Conservation (phyloP, 2,888 invertebrate species). For the Oxyscelio sp. region DNA sequence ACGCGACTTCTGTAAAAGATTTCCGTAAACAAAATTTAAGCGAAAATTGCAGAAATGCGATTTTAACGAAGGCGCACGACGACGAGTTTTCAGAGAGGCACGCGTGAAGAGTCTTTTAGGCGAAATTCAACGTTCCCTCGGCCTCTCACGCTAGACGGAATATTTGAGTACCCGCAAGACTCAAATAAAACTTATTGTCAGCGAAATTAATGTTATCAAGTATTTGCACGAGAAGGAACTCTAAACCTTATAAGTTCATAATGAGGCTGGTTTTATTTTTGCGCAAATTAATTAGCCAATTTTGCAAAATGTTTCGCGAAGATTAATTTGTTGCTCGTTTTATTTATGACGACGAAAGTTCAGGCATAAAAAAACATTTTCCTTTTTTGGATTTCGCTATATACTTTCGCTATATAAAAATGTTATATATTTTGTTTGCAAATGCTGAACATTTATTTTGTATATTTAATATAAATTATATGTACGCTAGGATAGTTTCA, state of each 20-base stretch:
- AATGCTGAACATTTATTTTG: too few relatives aligned
- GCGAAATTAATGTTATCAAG: constrained; percentile 20
- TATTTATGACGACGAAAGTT: too few relatives aligned
- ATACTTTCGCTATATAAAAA: too few relatives aligned
- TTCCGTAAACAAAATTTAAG: constrained; percentile 11
- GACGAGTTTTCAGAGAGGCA: not conserved
- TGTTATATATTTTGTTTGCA: too few relatives aligned
- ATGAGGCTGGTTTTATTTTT: too few relatives aligned
- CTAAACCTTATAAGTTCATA: not conserved
- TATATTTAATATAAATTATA: too few relatives aligned
- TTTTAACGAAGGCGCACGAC: constrained; percentile 13
- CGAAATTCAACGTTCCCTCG: constrained; percentile 7
- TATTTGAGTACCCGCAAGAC: constrained; percentile 5
- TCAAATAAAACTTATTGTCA: constrained; percentile 23
- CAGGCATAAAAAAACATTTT: too few relatives aligned
- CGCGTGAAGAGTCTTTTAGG: constrained; percentile 19
- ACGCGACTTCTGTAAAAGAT: not conserved
- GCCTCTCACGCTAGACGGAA: constrained; percentile 11
- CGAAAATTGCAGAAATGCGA: not conserved
- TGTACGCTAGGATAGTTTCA: too few relatives aligned
- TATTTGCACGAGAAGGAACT: not conserved
- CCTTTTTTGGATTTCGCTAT: too few relatives aligned
- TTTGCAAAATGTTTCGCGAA: too few relatives aligned
- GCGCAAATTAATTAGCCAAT: too few relatives aligned
- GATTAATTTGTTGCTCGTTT: too few relatives aligned